Evolutionary conservation across 2,113 vertebrate species (phyloP).

Genomic region (Hucho hucho): DNA sequence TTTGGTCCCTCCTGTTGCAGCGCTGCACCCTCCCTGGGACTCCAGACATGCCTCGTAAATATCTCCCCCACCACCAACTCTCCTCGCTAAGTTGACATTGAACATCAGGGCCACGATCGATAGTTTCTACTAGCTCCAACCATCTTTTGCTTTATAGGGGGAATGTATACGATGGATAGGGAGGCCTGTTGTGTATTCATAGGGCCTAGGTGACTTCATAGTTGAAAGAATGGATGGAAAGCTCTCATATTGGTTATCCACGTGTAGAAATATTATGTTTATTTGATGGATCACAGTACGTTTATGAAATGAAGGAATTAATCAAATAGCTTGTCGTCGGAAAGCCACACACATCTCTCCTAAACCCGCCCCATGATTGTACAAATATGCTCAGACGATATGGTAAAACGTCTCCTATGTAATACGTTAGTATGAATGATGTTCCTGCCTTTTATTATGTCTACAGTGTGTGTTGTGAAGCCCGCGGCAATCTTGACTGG

Average conservation of each 20-base stretch:
- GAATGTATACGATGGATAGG: background rate
- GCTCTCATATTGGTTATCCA: background rate
- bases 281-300: background rate
- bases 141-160: slow-evolving; percentile 10
- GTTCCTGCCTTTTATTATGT: slow-evolving; percentile 45
- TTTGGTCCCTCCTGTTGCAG: slow-evolving; percentile 18
- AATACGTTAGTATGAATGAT: slow-evolving; percentile 47
- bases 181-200: background rate
- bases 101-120: slow-evolving; percentile 27
- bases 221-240: background rate
- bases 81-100: background rate
- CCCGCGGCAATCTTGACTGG: slow-evolving; percentile 46
- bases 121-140: slow-evolving; percentile 18
- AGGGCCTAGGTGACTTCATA: background rate
- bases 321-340: slow-evolving; percentile 17
- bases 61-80: slow-evolving; percentile 14
- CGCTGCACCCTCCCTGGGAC: slow-evolving; percentile 16
- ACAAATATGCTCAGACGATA: slow-evolving; percentile 28
- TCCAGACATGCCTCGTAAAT: slow-evolving; percentile 42
- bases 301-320: slow-evolving; percentile 31
- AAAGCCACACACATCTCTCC: slow-evolving; percentile 12
- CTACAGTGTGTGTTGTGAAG: slow-evolving; percentile 43
- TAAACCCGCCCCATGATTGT: slow-evolving; percentile 3
- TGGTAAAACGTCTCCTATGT: slow-evolving; percentile 42
- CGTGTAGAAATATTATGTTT: background rate